Base-by-base conservation (phyloP, 2,113 vertebrate genomes). In the Ptychochromis oligacanthus region DNA sequence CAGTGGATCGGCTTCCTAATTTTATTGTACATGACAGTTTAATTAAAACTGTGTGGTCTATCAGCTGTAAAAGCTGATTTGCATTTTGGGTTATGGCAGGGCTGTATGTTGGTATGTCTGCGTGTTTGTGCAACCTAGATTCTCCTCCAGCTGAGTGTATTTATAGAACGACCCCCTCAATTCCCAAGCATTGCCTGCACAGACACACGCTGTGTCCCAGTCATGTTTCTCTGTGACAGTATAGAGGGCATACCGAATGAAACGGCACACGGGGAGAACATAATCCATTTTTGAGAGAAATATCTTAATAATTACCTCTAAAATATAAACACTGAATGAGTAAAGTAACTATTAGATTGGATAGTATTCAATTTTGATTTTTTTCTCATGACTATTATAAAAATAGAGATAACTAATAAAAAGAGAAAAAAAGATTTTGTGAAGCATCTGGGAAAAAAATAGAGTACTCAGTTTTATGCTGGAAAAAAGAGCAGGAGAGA, bases 91-190 rank as follows among this genome's bases (percentile, higher is more conserved):
- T 81, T 60, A 59, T 82, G 56, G 80, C 75, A 90, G 82, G 38
- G n/a, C 82, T 88, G 75, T 88, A 86, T 86, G 85, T 88, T 84
- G 84, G 91, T 75, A 75, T 83, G 81, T 82, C 34, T 83, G 79
- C 49, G 85, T 90, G 85, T 93, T 84, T 91, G 88, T 87, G 87
- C 88, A 93, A 88, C 93, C 90, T 93, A 93, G 91, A 93, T 94
- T 93, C 84, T 93, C 86, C 88, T 92, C 80, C 40, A 85, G 88
- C 90, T 13, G 76, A 57, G 87, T 82, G 60, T 94, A 94, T 94
- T 93, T 92, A 92, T 95, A 94, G 93, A 87, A 88, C 89, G 84
- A 77, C 85, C 85, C 90, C 93, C 91, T 91, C 92, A 92, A 91
- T 94, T 93, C 90, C 85, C 82, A 55, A 79, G 87, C 83, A 87